These are phyloP conservation scores for Periplaneta americana DNA, from an alignment of 1,140 invertebrate species.

Conservation along the genomic window DNA sequence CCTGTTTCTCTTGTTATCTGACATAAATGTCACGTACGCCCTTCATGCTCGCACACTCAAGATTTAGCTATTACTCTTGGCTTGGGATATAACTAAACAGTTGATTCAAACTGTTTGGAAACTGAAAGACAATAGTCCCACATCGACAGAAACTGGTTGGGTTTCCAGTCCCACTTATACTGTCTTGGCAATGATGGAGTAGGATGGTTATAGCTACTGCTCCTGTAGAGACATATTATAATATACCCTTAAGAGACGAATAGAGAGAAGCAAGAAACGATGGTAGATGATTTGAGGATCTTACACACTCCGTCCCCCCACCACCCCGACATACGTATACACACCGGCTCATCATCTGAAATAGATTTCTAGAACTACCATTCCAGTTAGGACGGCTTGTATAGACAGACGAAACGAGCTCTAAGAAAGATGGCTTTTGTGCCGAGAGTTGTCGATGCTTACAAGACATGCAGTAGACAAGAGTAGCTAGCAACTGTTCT, in stretches of 20 bases:
- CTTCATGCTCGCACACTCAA: background rate
- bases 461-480: no score
- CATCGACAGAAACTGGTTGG: slow-evolving; percentile 1
- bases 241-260: background rate
- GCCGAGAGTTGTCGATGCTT: background rate
- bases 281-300: slow-evolving; percentile 1
- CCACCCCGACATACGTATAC: background rate
- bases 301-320: background rate
- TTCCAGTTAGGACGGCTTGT: background rate
- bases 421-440: background rate
- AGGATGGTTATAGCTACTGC: background rate
- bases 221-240: background rate
- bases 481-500: background rate
- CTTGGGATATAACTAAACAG: slow-evolving; percentile 1
- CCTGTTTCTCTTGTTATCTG: no score
- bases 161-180: background rate
- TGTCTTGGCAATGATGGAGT: background rate
- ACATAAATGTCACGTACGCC: background rate
- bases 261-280: background rate
- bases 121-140: slow-evolving; percentile 11
- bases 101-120: slow-evolving; percentile 8
- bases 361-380: background rate
- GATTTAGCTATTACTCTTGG: background rate
- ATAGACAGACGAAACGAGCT: background rate
- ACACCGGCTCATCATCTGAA: slow-evolving; percentile 11